These are phyloP conservation scores for Pholis gunnellus DNA, from an alignment of 2,113 vertebrate species.

Conservation along the genomic window DNA sequence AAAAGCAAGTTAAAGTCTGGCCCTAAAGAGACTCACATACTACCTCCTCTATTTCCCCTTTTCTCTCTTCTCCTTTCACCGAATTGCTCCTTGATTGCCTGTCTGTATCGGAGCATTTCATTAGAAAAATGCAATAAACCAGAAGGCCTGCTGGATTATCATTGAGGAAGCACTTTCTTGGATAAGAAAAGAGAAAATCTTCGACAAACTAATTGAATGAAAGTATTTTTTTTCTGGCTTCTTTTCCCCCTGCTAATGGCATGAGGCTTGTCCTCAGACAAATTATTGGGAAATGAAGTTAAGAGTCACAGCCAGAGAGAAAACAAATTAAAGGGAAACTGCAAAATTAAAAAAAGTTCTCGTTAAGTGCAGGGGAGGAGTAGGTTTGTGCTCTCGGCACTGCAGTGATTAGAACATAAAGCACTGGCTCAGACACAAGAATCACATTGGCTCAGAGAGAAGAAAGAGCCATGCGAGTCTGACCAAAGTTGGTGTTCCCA, in stretches of 20 bases:
- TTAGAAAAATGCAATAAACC: slow-evolving; percentile 76
- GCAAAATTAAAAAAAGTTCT: slow-evolving; percentile 66
- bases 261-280: slow-evolving; percentile 63
- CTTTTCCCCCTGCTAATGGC: slow-evolving; percentile 44
- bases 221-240: slow-evolving; percentile 24
- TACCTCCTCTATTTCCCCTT: slow-evolving; percentile 23
- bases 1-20: slow-evolving; percentile 43
- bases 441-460: slow-evolving; percentile 24
- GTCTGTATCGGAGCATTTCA: slow-evolving; percentile 69
- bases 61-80: slow-evolving; percentile 35
- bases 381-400: slow-evolving; percentile 51
- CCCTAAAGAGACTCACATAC: slow-evolving; percentile 37
- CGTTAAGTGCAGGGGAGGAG: slow-evolving; percentile 54
- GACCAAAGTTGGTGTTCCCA: slow-evolving; percentile 4
- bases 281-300: slow-evolving; percentile 62
- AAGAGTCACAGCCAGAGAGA: slow-evolving; percentile 59
- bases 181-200: slow-evolving; percentile 67
- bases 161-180: slow-evolving; percentile 67
- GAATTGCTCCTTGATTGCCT: slow-evolving; percentile 65
- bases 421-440: slow-evolving; percentile 52
- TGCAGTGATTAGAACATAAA: slow-evolving; percentile 66
- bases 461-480: slow-evolving; percentile 5
- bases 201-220: slow-evolving; percentile 62
- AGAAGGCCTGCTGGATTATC: slow-evolving; percentile 63
- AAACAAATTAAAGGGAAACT: slow-evolving; percentile 70